Base-by-base conservation (phyloP, 2,797 vertebrate genomes). In the Synanceia verrucosa region DNA sequence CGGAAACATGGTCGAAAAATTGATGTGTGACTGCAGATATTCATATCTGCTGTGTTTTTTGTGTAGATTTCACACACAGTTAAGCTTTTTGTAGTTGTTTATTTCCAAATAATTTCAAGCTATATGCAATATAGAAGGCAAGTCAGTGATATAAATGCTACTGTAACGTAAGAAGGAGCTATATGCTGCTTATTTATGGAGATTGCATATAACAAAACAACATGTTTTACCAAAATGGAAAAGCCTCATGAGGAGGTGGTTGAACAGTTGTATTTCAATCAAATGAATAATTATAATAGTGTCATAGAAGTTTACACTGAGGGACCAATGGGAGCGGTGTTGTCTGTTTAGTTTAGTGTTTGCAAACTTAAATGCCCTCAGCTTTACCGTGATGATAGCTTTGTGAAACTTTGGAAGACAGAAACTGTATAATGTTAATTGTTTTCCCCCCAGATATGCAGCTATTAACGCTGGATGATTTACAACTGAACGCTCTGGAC, bases 401-500 rank as follows among this genome's bases (percentile, higher is more conserved):
- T 12, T 7, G 12, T 41, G 16, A 59, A 37, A 70, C 55, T 63
- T 51, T 69, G 52, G 68, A 67, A 37, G 34, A 63, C 26, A 63
- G 52, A 67, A 57, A 50, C 34, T 63, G 12, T 41, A 21, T 41
- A 21, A 82, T 70, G 70, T 81, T 74, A 36, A 73, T 81, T 44
- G 76, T 71, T 66, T 69, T 53, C 61, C 58, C 44, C 61, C 56
- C 37, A 65, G 78, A 78, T 75, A 34, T 12, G 44, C 55, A 3
- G 43, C 60, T 69, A 63, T 86, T 84, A 80, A 78, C 58, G 39
- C 68, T 73, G 72, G 67, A 50, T 85, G 80, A 85, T 85, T 90
- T 85, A 71, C 79, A 64, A 51, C 59, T 64, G 79, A 87, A 86
- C 26, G 73, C 70, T 61, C 56, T 4, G 77, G 80, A 88, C 86